These are phyloP conservation scores for Butorides virescens DNA, from an alignment of 2,113 vertebrate genomes.

Conservation along the genomic window DNA sequence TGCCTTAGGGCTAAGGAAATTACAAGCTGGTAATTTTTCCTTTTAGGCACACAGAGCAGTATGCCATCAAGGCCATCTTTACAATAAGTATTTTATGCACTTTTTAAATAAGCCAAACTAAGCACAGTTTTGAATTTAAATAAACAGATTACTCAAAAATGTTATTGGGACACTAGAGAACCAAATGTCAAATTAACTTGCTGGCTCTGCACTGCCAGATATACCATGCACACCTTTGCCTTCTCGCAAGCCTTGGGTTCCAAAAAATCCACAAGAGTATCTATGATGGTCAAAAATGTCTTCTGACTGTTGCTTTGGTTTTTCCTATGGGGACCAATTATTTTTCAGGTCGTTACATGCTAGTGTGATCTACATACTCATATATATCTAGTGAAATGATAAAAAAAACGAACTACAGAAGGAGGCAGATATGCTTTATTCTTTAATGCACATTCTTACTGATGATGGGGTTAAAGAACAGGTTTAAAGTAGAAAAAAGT, in stretches of 20 bases:
- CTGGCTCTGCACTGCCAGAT: neutral
- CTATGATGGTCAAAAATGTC: neutral
- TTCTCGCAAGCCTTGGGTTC: rapidly evolving
- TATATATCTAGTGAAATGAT: neutral
- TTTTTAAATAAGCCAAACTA: neutral
- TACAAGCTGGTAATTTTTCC: neutral
- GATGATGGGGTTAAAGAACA: neutral
- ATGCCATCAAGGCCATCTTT: neutral
- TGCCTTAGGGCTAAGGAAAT: neutral
- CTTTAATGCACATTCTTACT: neutral
- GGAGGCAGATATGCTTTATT: neutral
- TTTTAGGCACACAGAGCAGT: neutral
- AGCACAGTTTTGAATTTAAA: neutral
- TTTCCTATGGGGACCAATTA: neutral
- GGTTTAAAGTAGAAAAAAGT: neutral
- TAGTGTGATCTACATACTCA: neutral
- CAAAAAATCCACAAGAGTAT: neutral
- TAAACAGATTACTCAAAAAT: neutral
- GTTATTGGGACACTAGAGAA: neutral
- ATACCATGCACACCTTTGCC: neutral
- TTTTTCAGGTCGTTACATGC: neutral
- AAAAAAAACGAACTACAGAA: neutral
- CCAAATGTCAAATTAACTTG: neutral
- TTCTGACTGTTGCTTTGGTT: neutral
- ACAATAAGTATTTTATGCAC: neutral